Conservation (phyloP, 2,797 vertebrate species). For the Labroides dimidiatus region DNA sequence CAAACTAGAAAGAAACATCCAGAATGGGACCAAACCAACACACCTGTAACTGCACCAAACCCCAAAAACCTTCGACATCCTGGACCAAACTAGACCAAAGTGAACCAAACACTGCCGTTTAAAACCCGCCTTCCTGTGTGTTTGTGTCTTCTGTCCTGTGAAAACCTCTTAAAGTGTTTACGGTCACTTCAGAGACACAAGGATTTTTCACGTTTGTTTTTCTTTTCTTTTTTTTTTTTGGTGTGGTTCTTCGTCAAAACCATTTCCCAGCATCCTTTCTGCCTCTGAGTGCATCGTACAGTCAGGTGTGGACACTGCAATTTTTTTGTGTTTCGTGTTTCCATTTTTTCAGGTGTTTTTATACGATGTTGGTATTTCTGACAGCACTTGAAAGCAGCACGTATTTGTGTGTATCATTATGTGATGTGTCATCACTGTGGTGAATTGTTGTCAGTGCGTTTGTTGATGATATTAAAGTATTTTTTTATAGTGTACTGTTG, state of each 20-base stretch:
- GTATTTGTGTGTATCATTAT: background rate
- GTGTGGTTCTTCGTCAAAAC: background rate
- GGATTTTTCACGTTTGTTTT: background rate
- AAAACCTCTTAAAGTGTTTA: background rate
- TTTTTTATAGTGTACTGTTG: background rate
- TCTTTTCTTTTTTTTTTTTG: background rate
- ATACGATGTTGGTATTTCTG: constrained; percentile 26
- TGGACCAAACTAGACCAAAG: background rate
- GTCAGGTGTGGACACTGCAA: background rate
- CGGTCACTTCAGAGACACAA: background rate
- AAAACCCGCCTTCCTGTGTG: background rate
- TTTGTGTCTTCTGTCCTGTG: background rate
- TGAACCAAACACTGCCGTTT: constrained; percentile 10
- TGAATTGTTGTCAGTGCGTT: constrained; percentile 1
- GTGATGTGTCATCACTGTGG: background rate
- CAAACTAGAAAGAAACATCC: background rate
- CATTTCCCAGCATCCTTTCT: constrained; percentile 20
- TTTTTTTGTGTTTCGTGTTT: background rate
- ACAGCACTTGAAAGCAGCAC: constrained; percentile 21
- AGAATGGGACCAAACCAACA: too few species aligned
- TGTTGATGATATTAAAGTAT: constrained; percentile 15
- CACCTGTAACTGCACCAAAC: too few species aligned
- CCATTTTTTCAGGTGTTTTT: background rate
- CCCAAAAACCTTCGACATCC: background rate
- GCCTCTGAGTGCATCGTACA: background rate